Evolutionary conservation across 2,888 invertebrate genomes (phyloP), one percentile per base, ranked within the genome.

Genomic region (Eilema caniola): DNA sequence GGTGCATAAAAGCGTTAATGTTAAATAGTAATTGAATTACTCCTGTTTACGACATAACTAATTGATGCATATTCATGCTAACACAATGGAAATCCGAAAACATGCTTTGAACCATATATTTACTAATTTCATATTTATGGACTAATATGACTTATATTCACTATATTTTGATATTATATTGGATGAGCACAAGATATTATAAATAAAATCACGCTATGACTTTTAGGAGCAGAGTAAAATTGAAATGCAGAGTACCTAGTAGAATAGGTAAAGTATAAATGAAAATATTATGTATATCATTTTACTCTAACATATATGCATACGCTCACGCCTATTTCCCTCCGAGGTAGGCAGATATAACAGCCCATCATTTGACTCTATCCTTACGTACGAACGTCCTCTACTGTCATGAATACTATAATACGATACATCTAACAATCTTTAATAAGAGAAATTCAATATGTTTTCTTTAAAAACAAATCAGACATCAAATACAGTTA

Each of bases 401-500:
- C n/a, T n/a, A n/a, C n/a, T n/a, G n/a, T n/a, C n/a, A n/a, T n/a
- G n/a, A n/a, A n/a, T n/a, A n/a, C n/a, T n/a, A n/a, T n/a, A n/a
- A n/a, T n/a, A n/a, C n/a, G n/a, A n/a, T n/a, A n/a, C n/a, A 28
- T 28, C 5, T 28, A 28, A 5, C 7, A 20, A 47, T 47, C 47
- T 16, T 47, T 20, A 47, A 47, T 47, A 5, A 1, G 20, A 47
- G 8, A 53, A 53, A n/a, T 7, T n/a, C 10, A 53, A 53, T 20
- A n/a, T 53, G 47, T 47, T 53, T 53, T 53, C 53, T 53, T 53
- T 41, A 41, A 3, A 62, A 41, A 41, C 20, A 62, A 25, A 37
- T 20, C 62, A 41, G 62, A 62, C 25, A 25, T 62, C 16, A 20
- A 62, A 62, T 41, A 37, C 37, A 41, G 25, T 53, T 41, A 24